Base-by-base conservation (phyloP, 2,888 invertebrate species). In the Cosmia pyralina region DNA sequence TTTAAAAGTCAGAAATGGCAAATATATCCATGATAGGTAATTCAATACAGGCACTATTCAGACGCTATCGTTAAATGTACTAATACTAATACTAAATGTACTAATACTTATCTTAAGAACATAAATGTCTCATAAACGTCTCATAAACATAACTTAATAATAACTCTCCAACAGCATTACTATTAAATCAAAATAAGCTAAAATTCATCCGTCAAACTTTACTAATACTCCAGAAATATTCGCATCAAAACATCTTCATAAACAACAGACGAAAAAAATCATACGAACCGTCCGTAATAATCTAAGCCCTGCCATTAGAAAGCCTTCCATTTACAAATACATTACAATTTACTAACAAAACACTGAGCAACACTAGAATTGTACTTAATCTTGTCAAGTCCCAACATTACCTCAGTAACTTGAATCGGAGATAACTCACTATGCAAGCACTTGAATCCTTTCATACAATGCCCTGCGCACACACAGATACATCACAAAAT, bases 301-400 rank as follows among this genome's bases (percentile, higher is more conserved):
- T 11, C 5, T 50, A 41, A 67, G 48, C 41, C 22, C 59, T 68
- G 50, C 70, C 73, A 71, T 77, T 75, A 72, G 77, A 83, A 77
- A 81, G 74, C 57, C 70, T 70, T 55, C 63, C 59, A 77, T 72
- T 82, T 73, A 75, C 76, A 76, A 84, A 82, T 69, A 57, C 72
- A 77, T 72, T 78, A 83, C 65, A 76, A 79, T 75, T 83, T 78
- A 76, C 70, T 71, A 84, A 84, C 84, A 79, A 77, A 84, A 81
- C 78, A 66, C 65, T 73, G 67, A 81, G 66, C 67, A 68, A 73
- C 64, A 75, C 77, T 75, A 78, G 72, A 69, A 52, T 57, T 67
- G 75, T 75, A 86, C 78, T 85, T 77, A 79, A 83, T 86, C 85
- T 79, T 83, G 82, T 82, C 83, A 75, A 72, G 79, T 77, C 52